Base-by-base conservation (phyloP, 2,888 invertebrate genomes). In the Deladenus siricidicola region DNA sequence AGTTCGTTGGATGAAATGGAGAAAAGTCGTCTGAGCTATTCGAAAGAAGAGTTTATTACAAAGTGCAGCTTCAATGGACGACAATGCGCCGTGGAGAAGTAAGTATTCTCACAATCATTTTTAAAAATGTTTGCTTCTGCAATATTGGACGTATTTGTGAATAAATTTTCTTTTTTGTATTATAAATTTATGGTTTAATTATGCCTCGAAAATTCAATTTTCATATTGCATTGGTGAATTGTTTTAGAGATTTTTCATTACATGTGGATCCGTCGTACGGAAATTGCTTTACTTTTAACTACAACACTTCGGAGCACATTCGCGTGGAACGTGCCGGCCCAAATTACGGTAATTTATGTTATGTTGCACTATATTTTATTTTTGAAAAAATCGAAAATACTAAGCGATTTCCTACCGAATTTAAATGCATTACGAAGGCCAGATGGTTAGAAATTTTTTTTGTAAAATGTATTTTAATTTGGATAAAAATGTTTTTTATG, bases 221-320 rank as follows among this genome's bases (percentile, higher is more conserved):
- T n/a, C n/a, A n/a, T n/a, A n/a, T n/a, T n/a, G n/a, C n/a, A n/a
- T n/a, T n/a, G n/a, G n/a, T n/a, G n/a, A n/a, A n/a, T n/a, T n/a
- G n/a, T 34, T 75, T 65, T 60, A 78, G 77, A 21, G 78, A 78
- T 55, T 78, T 78, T 50, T 64, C 66, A 4, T 66, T 69, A 19
- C 70, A 73, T 39, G 60, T 76, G 17, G 78, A 78, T 56, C 76
- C 78, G 4, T 66, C 72, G 1, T 78, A 68, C 52, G 78, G 78
- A n/a, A 78, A 78, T 54, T 78, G 78, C 58, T 78, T 71, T 68
- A 78, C 75, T 6, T 78, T 75, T 63, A 73, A 73, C 42, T 67
- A 65, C 19, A 69, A 72, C 45, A 43, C 62, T 17, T 60, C 64
- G 8, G 70, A 66, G 6, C 70, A 74, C 48, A 62, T 70, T 23